phyloP scores from a whole-genome alignment of 2,113 vertebrate species.

The cattle (Bos taurus) region DNA sequence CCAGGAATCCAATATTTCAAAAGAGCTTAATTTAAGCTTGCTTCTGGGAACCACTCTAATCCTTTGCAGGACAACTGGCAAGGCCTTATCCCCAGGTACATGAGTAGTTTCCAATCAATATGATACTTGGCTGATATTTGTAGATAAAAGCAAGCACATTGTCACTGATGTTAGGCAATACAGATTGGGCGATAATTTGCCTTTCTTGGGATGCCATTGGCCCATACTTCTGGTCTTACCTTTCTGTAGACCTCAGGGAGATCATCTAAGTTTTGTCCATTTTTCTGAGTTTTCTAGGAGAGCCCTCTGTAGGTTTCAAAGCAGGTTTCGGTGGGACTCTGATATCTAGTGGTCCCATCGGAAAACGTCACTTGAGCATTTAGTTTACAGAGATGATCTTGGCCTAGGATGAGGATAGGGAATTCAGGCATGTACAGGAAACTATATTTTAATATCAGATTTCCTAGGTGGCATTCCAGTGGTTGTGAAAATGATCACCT shows the following conservation, averaged over 20 bases:
- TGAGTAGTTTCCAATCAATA: not conserved
- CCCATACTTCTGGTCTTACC: not conserved
- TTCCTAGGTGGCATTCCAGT: not conserved
- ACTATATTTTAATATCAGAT: not conserved
- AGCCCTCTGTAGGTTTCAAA: not conserved
- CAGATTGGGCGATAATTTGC: not conserved
- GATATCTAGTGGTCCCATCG: not conserved
- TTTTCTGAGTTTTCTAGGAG: not conserved
- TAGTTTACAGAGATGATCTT: not conserved
- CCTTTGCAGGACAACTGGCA: not conserved
- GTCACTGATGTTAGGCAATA: not conserved
- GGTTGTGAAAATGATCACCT: not conserved
- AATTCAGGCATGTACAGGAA: not conserved
- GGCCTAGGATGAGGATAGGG: not conserved
- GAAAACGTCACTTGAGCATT: not conserved
- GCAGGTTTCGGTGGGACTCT: not conserved
- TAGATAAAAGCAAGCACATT: not conserved
- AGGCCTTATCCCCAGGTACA: not conserved
- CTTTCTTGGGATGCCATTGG: not conserved
- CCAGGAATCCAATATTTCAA: not conserved
- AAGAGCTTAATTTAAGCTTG: not conserved
- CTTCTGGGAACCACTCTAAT: not conserved
- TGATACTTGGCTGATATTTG: not conserved
- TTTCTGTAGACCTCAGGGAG: not conserved
- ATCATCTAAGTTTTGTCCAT: not conserved